A percentile compares a stretch with the other conserved stretches of the same genome.
Conservation (phyloP, 1,140 invertebrate genomes). For the Reticulitermes speratus region DNA sequence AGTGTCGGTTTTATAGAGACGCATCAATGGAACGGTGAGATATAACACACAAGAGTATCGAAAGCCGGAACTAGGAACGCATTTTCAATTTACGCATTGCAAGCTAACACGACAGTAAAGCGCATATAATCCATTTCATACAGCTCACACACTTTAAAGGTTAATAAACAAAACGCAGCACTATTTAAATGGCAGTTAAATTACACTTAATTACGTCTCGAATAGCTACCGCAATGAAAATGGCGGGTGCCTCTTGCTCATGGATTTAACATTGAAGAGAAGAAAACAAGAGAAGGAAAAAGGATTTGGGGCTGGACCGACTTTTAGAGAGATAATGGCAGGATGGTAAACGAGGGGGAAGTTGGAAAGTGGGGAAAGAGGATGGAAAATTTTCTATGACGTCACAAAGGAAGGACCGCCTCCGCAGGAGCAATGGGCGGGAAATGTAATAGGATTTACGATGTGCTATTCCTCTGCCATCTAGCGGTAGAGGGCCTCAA, state of each 20-base stretch:
- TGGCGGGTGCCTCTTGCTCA: neutral
- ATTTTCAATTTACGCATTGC: neutral
- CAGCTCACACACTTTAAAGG: slow-evolving; percentile 10
- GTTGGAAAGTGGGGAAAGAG: slow-evolving; percentile 26
- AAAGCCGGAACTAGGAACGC: neutral
- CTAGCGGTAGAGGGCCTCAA: slow-evolving; percentile 32
- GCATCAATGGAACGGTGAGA: neutral
- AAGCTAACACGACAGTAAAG: neutral
- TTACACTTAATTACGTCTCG: neutral
- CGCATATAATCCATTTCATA: neutral
- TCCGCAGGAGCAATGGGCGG: slow-evolving; percentile 30
- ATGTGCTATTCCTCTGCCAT: slow-evolving; percentile 34
- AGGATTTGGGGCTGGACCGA: slow-evolving; percentile 14
- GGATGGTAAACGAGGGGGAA: neutral
- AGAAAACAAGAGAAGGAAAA: slow-evolving; percentile 16
- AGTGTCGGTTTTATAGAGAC: neutral
- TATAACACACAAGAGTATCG: neutral
- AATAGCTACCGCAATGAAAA: slow-evolving; percentile 11
- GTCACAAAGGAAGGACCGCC: slow-evolving; percentile 33
- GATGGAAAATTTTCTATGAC: slow-evolving; percentile 25
- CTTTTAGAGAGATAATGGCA: slow-evolving; percentile 14
- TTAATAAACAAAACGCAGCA: slow-evolving; percentile 7
- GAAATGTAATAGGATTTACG: slow-evolving; percentile 34
- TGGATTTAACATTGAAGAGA: neutral
- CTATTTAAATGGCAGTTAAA: slow-evolving; percentile 7